Base-by-base conservation (phyloP, 1,140 invertebrate genomes). In the Wiebesia pumilae region DNA sequence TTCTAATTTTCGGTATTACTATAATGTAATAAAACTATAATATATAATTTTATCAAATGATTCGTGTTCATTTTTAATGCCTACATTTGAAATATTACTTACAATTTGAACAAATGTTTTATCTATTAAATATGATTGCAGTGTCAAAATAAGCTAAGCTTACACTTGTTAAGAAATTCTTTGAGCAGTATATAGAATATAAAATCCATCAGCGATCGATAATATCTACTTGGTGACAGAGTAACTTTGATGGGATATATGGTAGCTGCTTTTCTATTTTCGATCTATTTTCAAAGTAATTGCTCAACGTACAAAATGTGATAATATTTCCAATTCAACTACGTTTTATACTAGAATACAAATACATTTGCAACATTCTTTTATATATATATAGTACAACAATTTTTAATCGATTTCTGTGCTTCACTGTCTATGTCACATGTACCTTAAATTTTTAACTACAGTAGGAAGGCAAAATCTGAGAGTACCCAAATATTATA, bases 391-490 rank as follows among this genome's bases (percentile, higher is more conserved):
- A 35, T 2, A 47, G 24, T 47, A 21, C 0, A 58, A 43, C 77
- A 19, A 33, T 79, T 62, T 6, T 43, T 38, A 65, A 81, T 67
- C 47, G 62, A 62, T 40, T 67, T 38, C 58, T 81, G 33, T 65
- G 33, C 58, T 40, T 6, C 58, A 35, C 62, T 83, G 19, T 1
- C 40, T 51, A 58, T 33, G 43, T 75, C 69, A 58, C 47, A 75
- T 83, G 27, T n/a, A 47, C 51, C 58, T 83, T 73, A 83, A 71
- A 80, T 80, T 62, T 80, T 54, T 40, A 65, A 69, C 47, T 81
- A 81, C 35, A 27, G 30, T 21, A 3, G 47, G 12, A 43, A 69
- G 24, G 12, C 24, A 21, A 69, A 38, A 38, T 21, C 71, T 43
- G 40, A 21, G 27, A 19, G 43, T 27, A 14, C 58, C 27, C 47